phyloP scores from a whole-genome alignment of 2,888 invertebrate species.

The Pristionchus japonicus region DNA sequence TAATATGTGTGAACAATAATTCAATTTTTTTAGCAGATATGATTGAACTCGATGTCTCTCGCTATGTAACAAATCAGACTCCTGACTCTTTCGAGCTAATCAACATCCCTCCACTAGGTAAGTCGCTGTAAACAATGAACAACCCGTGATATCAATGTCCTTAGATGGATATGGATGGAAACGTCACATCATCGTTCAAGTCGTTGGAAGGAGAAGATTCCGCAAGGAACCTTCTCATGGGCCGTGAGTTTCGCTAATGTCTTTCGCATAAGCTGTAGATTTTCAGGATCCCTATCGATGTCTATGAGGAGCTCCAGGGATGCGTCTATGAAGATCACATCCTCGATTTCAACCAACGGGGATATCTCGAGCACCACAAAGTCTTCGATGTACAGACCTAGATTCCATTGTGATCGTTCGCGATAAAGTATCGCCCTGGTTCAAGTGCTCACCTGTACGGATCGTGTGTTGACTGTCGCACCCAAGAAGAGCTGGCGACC shows the following conservation, averaged over 20 bases:
- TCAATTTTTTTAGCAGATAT: too few species aligned
- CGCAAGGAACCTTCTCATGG: neutral
- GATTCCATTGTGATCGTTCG: neutral
- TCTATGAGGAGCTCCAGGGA: neutral
- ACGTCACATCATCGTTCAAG: neutral
- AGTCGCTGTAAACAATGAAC: too few species aligned
- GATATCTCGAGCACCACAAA: neutral
- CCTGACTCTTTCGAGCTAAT: neutral
- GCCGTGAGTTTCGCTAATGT: neutral
- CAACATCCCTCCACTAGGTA: neutral
- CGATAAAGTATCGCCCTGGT: neutral
- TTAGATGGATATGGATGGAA: neutral
- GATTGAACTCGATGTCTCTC: neutral
- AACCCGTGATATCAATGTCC: too few species aligned
- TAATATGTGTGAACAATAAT: too few species aligned
- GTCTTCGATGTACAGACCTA: neutral
- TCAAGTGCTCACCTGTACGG: slow-evolving; percentile 69
- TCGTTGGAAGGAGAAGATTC: neutral
- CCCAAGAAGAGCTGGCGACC: slow-evolving; percentile 50
- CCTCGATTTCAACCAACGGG: neutral
- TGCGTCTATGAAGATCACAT: neutral
- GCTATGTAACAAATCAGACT: neutral
- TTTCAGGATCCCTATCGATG: neutral
- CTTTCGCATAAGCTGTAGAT: too few species aligned
- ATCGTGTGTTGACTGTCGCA: slow-evolving; percentile 66